Evolutionary conservation across 2,797 vertebrate species (phyloP), one percentile per base, ranked within the genome.

Genomic region (Gallinago nigripennis): DNA sequence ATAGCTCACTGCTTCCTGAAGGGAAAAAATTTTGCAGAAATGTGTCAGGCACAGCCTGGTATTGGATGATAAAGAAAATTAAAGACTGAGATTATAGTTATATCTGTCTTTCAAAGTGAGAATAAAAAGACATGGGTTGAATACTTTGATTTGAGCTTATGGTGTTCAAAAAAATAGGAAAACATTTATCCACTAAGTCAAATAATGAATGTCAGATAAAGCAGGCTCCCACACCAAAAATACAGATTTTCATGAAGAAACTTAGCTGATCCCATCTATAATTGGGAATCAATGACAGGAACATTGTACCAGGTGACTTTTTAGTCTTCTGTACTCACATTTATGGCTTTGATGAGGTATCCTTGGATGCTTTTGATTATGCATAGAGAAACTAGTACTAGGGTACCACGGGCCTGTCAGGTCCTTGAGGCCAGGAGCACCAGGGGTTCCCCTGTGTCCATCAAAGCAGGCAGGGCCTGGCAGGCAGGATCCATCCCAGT

Each of bases 11-110:
- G 7, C 19, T 82, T 79, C 58, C 73, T 76, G 48, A 58, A 79
- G 33, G 66, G 61, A 6, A 84, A 46, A 72, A 69, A 60, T 1
- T 14, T 4, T 12, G 16, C 53, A 84, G 76, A 86, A 92, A 76
- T 85, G 9, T 85, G 50, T 69, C 65, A 90, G 63, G 51, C 28
- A 76, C 8, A 88, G 37, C 15, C 73, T 94, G 58, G 35, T 82
- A 37, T 31, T 61, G 35, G 37, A 82, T 76, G 66, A 88, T 79
- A 88, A 90, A 82, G 46, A 70, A 94, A 88, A 93, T 80, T 86
- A 82, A 86, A 58, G 21, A 50, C n/a, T 68, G 10, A 63, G 37
- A 72, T 71, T 86, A 72, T 12, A 82, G 53, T 30, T 92, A 15
- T 82, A 61, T 57, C 37, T 86, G 15, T 61, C 58, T 88, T 86